Evolutionary conservation across 2,888 invertebrate species (phyloP).

Genomic region (Laothoe populi): DNA sequence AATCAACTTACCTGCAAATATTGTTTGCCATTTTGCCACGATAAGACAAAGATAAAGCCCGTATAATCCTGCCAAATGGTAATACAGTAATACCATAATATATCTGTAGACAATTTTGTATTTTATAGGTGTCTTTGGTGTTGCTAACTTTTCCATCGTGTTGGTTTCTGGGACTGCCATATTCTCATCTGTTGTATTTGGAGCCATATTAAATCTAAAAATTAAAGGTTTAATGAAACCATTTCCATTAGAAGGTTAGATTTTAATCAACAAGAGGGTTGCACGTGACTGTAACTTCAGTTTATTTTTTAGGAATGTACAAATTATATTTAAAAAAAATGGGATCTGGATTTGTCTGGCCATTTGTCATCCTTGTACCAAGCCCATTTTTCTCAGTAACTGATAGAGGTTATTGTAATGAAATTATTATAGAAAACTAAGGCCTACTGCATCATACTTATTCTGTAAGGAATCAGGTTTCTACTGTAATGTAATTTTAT

Average conservation of each 20-base stretch:
- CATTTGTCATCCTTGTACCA: too few species aligned
- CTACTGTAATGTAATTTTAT: too few species aligned
- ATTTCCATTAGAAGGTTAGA: background rate
- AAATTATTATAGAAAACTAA: too few species aligned
- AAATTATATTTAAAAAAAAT: too few species aligned
- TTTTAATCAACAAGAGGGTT: background rate
- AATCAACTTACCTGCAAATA: constrained; percentile 49
- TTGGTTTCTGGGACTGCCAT: constrained; percentile 16
- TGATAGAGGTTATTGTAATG: too few species aligned
- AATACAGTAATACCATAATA: constrained; percentile 46
- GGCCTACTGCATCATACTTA: too few species aligned
- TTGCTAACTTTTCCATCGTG: constrained; percentile 37
- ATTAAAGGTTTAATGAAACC: background rate
- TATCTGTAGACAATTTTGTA: constrained; percentile 46
- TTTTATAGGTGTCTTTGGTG: constrained; percentile 46
- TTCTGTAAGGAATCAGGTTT: too few species aligned
- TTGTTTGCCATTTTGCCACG: constrained; percentile 47
- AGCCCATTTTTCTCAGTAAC: too few species aligned
- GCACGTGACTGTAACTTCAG: background rate
- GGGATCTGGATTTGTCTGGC: too few species aligned
- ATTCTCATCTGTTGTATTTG: constrained; percentile 28
- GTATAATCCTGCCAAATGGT: constrained; percentile 47
- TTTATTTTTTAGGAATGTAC: background rate
- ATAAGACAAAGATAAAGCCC: constrained; percentile 50
- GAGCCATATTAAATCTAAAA: constrained; percentile 32